phyloP scores from a whole-genome alignment of 2,888 invertebrate genomes.

The Cyclophora albipunctata region DNA sequence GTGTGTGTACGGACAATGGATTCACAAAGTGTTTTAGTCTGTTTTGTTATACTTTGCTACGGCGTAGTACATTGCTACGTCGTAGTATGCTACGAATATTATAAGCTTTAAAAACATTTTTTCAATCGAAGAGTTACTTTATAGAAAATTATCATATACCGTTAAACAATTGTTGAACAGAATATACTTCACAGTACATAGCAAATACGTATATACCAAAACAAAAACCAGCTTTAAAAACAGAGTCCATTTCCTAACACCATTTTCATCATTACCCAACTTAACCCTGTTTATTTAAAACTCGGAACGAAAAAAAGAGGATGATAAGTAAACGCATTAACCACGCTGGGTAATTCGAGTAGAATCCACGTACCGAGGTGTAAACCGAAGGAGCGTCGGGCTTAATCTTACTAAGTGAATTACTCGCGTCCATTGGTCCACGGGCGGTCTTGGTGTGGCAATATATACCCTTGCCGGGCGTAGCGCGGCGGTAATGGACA shows the following conservation, averaged over 20 bases:
- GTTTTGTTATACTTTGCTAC: not conserved
- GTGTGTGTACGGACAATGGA: too few species aligned
- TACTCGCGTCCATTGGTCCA: slow-evolving; percentile 20
- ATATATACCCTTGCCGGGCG: not conserved
- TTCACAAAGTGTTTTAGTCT: not conserved
- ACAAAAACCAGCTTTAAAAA: too few species aligned
- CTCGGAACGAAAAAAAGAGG: not conserved
- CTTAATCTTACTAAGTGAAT: slow-evolving; percentile 60
- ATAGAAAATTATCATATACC: too few species aligned
- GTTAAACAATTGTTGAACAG: too few species aligned
- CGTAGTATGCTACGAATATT: too few species aligned
- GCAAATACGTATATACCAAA: too few species aligned
- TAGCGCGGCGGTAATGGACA: slow-evolving; percentile 2
- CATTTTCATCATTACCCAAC: too few species aligned
- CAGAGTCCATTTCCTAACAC: too few species aligned
- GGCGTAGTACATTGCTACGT: not conserved
- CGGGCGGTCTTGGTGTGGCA: slow-evolving; percentile 1
- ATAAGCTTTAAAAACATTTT: too few species aligned
- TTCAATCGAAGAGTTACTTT: too few species aligned
- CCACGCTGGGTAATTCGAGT: slow-evolving; percentile 9
- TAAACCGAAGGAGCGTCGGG: slow-evolving; percentile 38
- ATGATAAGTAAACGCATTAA: slow-evolving; percentile 15
- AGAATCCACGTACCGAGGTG: slow-evolving; percentile 40
- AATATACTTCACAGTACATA: too few species aligned
- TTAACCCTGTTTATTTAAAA: too few species aligned